Conservation (phyloP, 2,113 vertebrate species). For the Glareola pratincola region DNA sequence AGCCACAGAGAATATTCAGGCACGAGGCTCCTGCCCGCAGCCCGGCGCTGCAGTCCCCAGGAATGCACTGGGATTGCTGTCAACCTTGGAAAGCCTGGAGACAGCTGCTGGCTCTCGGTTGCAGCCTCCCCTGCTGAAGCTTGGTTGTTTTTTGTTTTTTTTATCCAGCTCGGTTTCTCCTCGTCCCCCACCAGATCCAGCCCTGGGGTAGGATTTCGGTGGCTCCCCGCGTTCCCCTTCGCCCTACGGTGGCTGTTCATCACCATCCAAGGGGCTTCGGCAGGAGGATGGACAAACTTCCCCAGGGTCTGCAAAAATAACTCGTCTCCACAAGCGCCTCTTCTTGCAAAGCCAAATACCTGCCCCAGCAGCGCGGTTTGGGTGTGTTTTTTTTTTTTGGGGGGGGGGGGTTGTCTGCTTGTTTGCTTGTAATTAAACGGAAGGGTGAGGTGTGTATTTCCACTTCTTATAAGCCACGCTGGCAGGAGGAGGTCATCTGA, state of each 20-base stretch:
- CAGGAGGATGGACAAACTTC: not conserved
- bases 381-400: not conserved
- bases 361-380: not conserved
- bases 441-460: not conserved
- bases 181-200: not conserved
- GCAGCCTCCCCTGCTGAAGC: not conserved
- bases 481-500: not conserved
- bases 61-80: not conserved
- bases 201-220: rapidly evolving
- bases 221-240: not conserved
- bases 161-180: not conserved
- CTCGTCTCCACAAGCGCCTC: not conserved
- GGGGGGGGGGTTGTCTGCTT: not conserved
- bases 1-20: conserved; percentile 39
- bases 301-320: not conserved
- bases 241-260: rapidly evolving
- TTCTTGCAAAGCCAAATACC: not conserved
- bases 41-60: not conserved
- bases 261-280: rapidly evolving
- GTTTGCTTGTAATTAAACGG: not conserved
- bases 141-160: not conserved
- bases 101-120: not conserved
- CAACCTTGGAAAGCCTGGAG: not conserved
- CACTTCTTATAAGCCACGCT: not conserved
- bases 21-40: not conserved